Conservation (phyloP, 30 jellyfish, hydroid and myxozoan species). For the Turritopsis rubra region DNA sequence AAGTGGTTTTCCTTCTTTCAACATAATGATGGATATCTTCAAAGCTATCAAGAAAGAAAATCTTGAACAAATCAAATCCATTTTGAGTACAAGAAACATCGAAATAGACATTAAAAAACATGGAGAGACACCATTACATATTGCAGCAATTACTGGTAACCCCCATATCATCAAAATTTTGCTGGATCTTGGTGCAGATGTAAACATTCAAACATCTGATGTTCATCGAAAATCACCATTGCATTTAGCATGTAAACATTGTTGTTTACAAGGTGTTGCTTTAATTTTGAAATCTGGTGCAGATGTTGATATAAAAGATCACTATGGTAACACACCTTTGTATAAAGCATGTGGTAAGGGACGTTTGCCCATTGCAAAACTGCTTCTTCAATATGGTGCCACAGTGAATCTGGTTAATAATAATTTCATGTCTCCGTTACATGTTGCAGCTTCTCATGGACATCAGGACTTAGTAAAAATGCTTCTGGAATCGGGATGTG, state of each 20-base stretch:
- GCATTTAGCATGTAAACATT: slow-evolving; percentile 71
- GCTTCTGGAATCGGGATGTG: not conserved
- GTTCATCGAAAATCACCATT: slow-evolving; percentile 46
- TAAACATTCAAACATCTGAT: slow-evolving; percentile 62
- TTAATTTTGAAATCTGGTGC: slow-evolving; percentile 58
- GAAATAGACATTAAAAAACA: slow-evolving; percentile 30
- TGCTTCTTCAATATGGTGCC: slow-evolving; percentile 36
- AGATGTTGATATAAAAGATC: slow-evolving; percentile 43
- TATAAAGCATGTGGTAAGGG: slow-evolving; percentile 71
- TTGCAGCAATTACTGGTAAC: slow-evolving; percentile 76
- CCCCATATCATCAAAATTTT: slow-evolving; percentile 54
- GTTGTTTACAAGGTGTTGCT: slow-evolving; percentile 57
- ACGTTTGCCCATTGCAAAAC: slow-evolving; percentile 52
- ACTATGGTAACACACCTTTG: slow-evolving; percentile 54
- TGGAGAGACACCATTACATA: slow-evolving; percentile 79
- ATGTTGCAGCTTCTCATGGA: slow-evolving; percentile 1
- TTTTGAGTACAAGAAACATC: slow-evolving; percentile 1
- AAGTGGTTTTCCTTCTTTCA: not conserved
- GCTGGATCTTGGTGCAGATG: slow-evolving; percentile 65
- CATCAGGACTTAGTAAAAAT: not conserved
- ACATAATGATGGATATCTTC: slow-evolving; percentile 4
- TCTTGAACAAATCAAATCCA: slow-evolving; percentile 3
- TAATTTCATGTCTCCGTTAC: not conserved
- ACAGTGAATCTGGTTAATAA: not conserved
- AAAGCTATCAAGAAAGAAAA: slow-evolving; percentile 1